Conservation (phyloP, 2,888 invertebrate genomes). For the Ypsolopha sequella region DNA sequence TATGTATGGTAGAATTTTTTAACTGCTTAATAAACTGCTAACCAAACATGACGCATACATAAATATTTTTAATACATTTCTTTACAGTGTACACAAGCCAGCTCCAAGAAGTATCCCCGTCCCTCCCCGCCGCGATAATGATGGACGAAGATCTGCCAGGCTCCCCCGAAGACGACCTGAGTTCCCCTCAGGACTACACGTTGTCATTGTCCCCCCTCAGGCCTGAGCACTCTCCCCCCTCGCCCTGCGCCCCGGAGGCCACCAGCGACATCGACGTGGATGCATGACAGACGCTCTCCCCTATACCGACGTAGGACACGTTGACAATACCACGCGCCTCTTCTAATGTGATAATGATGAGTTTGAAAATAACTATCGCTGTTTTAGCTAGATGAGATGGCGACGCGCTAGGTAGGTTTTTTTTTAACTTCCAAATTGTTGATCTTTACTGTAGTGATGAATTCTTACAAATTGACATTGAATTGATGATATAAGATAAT, state of each 20-base stretch:
- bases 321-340: constrained; percentile 5
- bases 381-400: neutral
- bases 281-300: constrained; percentile 51
- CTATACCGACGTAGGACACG: constrained; percentile 36
- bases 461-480: too few relatives aligned
- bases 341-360: neutral
- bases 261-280: constrained; percentile 58
- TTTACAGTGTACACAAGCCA: constrained; percentile 56
- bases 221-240: constrained; percentile 35
- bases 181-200: constrained; percentile 45
- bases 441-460: too few relatives aligned
- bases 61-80: neutral
- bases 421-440: too few relatives aligned
- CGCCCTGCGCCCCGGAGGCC: constrained; percentile 32
- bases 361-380: neutral
- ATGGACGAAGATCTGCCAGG: constrained; percentile 55
- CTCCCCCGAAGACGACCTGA: constrained; percentile 45
- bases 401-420: neutral
- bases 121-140: constrained; percentile 64
- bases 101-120: constrained; percentile 57
- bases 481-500: too few relatives aligned
- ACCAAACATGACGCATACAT: too few relatives aligned
- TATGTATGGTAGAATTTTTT: too few relatives aligned
- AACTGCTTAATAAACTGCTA: too few relatives aligned
- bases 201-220: constrained; percentile 26